Evolutionary conservation across 2,797 vertebrate species (phyloP).

Genomic region (Enteromius unitaeniatus): DNA sequence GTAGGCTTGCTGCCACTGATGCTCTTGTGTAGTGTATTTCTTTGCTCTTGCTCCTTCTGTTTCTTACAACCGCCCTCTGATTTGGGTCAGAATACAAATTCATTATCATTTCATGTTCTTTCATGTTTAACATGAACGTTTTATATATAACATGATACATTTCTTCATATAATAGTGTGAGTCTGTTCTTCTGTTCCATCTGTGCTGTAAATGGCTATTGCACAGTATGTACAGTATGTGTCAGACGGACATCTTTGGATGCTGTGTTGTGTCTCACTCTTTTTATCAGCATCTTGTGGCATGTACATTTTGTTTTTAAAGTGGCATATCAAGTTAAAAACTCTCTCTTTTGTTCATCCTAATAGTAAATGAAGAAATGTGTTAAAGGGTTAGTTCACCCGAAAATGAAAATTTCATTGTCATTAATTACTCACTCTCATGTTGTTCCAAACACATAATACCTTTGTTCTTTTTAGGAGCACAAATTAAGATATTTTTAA

Average conservation of each 20-base stretch:
- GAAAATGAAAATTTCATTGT: no score
- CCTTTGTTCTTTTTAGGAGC: no score
- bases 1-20: slow-evolving; percentile 75
- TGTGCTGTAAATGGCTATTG: neutral
- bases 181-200: slow-evolving; percentile 26
- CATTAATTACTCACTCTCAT: no score
- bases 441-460: no score
- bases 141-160: neutral
- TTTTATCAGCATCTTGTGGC: neutral
- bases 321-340: neutral
- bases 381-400: neutral
- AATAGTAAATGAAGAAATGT: neutral
- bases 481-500: no score
- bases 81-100: slow-evolving; percentile 11
- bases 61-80: slow-evolving; percentile 19
- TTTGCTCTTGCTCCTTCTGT: slow-evolving; percentile 28
- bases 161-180: neutral
- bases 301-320: neutral
- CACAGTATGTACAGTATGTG: neutral
- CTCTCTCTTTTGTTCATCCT: neutral
- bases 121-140: neutral
- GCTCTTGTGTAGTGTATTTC: slow-evolving; percentile 52
- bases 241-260: neutral
- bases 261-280: neutral
- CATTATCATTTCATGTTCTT: slow-evolving; percentile 6